Conservation (phyloP, 2,888 invertebrate species). For the Agrochola circellaris region DNA sequence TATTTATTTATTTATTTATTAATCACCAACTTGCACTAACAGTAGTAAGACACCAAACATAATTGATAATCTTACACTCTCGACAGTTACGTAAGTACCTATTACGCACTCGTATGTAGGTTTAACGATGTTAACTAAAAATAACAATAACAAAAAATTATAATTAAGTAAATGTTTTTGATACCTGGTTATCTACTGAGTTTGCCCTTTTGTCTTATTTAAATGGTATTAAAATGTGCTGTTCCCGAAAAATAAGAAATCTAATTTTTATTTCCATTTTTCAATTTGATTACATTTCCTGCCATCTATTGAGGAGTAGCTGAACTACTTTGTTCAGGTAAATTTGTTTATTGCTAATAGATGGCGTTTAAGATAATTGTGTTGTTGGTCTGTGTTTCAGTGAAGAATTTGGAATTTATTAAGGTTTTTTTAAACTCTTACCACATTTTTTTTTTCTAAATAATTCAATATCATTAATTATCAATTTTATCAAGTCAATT, state of each 20-base stretch:
- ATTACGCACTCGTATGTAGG: not conserved
- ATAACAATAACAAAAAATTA: not conserved
- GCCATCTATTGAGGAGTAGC: slow-evolving; percentile 40
- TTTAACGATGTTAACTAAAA: not conserved
- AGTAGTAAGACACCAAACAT: too few relatives aligned
- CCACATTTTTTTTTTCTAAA: too few relatives aligned
- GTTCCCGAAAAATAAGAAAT: not conserved
- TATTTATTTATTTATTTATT: too few relatives aligned
- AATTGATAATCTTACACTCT: not conserved
- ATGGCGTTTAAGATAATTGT: not conserved
- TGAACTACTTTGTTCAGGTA: not conserved
- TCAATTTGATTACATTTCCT: accelerated
- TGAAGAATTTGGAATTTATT: not conserved
- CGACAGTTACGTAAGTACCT: not conserved
- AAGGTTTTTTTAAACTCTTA: not conserved
- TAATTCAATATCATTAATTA: not conserved
- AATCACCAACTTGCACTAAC: too few relatives aligned
- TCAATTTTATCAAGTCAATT: too few relatives aligned
- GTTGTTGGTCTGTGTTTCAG: not conserved
- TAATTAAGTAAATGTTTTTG: not conserved
- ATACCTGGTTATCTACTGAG: not conserved
- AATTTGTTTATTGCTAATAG: not conserved
- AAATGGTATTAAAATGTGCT: not conserved
- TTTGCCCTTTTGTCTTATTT: not conserved
- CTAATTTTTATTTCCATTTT: accelerated